Evolutionary conservation across 2,113 vertebrate species (phyloP).

Genomic region (Carollia perspicillata): DNA sequence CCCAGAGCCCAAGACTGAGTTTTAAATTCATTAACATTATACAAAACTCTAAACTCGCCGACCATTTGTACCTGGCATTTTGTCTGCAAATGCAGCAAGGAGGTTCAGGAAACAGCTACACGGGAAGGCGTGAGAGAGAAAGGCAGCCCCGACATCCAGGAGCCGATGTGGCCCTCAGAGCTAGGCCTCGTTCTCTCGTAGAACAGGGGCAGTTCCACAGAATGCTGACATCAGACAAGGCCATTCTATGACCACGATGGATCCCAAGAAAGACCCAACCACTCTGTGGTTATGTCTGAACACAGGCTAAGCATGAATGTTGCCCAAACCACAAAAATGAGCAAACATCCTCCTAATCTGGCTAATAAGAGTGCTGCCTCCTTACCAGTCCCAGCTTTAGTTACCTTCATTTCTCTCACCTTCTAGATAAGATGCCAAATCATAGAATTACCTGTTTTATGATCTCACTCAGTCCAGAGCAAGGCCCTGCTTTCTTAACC

Average conservation of each 20-base stretch:
- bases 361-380: neutral
- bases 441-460: neutral
- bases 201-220: neutral
- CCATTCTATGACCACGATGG: neutral
- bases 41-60: neutral
- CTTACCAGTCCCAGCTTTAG: neutral
- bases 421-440: neutral
- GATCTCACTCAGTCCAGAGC: neutral
- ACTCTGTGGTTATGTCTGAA: neutral
- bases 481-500: neutral
- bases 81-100: neutral
- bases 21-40: neutral
- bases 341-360: neutral
- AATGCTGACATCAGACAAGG: neutral
- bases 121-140: neutral
- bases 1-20: neutral
- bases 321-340: neutral
- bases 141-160: neutral
- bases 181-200: neutral
- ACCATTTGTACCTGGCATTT: neutral
- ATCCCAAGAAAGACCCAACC: neutral
- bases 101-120: neutral
- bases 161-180: neutral
- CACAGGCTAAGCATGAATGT: neutral
- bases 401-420: neutral